phyloP scores from a whole-genome alignment of 2,888 invertebrate genomes.

The Chromoteleia sp. region DNA sequence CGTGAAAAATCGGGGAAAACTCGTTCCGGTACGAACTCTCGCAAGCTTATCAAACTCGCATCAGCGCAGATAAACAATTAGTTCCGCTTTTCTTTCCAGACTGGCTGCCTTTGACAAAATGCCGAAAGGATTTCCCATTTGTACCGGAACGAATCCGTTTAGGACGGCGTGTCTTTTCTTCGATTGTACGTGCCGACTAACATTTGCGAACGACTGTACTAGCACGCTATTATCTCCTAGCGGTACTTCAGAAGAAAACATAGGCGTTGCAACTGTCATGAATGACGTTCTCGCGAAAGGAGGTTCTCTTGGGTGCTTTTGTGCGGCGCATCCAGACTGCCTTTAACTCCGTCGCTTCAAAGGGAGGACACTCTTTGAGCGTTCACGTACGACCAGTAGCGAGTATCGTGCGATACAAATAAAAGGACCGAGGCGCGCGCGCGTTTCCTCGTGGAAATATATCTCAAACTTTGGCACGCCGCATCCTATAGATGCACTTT shows the following conservation, averaged over 20 bases:
- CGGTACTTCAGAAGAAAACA: conserved; percentile 82
- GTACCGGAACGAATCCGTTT: conserved; percentile 31
- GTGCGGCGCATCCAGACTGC: conserved; percentile 63
- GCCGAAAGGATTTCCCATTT: conserved; percentile 46
- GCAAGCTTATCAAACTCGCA: conserved; percentile 7
- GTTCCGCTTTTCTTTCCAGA: conserved; percentile 27
- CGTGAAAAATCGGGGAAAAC: background rate
- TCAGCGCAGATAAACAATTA: conserved; percentile 21
- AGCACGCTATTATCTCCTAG: conserved; percentile 81
- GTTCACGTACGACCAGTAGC: conserved; percentile 58
- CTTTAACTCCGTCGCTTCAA: conserved; percentile 62
- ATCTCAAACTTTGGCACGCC: conserved; percentile 41
- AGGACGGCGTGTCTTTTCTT: conserved; percentile 6
- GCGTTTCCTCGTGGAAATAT: conserved; percentile 34
- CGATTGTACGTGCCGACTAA: conserved; percentile 21
- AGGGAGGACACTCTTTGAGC: conserved; percentile 62
- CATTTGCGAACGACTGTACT: conserved; percentile 75
- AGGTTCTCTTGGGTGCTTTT: conserved; percentile 67
- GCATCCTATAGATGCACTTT: conserved; percentile 57
- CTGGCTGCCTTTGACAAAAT: conserved; percentile 21
- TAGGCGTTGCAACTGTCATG: conserved; percentile 78
- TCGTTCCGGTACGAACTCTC: background rate
- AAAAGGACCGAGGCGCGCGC: conserved; percentile 44
- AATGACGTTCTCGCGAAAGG: conserved; percentile 72
- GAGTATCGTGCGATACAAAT: conserved; percentile 46